Conservation (phyloP, 2,888 invertebrate genomes). For the Brenthis ino region DNA sequence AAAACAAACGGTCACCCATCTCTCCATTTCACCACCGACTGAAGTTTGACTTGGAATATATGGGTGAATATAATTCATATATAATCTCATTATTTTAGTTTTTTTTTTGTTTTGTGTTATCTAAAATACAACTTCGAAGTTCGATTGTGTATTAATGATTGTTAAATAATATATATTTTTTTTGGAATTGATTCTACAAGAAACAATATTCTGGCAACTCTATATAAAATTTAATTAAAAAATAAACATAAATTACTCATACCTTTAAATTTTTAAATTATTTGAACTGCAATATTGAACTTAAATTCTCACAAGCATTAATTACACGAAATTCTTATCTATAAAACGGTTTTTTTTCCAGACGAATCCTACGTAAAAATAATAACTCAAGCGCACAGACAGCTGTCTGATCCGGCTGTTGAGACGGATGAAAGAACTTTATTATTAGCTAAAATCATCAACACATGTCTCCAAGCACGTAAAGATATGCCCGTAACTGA, state of each 20-base stretch:
- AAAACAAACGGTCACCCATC: constrained; percentile 60
- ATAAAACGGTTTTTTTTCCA: constrained; percentile 43
- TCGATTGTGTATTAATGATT: too few relatives aligned
- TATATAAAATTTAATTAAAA: too few relatives aligned
- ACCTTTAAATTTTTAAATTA: too few relatives aligned
- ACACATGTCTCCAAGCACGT: constrained; percentile 59
- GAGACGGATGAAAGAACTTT: constrained; percentile 63
- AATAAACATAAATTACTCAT: too few relatives aligned
- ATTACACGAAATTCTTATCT: background rate
- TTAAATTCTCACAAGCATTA: too few relatives aligned
- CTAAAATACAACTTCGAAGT: background rate
- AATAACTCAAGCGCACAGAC: constrained; percentile 58
- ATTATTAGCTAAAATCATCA: constrained; percentile 61
- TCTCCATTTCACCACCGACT: constrained; percentile 63
- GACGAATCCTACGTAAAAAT: constrained; percentile 62
- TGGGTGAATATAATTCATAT: constrained; percentile 51
- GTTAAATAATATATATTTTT: too few relatives aligned
- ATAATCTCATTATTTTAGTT: background rate
- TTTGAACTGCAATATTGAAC: too few relatives aligned
- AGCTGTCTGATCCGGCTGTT: constrained; percentile 58
- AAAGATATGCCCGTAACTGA: constrained; percentile 43
- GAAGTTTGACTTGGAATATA: constrained; percentile 67
- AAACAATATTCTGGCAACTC: too few relatives aligned
- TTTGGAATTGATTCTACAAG: too few relatives aligned
- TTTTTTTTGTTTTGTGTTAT: background rate